Evolutionary conservation across 2,113 vertebrate species (phyloP).

Genomic region (Hassar affinis): DNA sequence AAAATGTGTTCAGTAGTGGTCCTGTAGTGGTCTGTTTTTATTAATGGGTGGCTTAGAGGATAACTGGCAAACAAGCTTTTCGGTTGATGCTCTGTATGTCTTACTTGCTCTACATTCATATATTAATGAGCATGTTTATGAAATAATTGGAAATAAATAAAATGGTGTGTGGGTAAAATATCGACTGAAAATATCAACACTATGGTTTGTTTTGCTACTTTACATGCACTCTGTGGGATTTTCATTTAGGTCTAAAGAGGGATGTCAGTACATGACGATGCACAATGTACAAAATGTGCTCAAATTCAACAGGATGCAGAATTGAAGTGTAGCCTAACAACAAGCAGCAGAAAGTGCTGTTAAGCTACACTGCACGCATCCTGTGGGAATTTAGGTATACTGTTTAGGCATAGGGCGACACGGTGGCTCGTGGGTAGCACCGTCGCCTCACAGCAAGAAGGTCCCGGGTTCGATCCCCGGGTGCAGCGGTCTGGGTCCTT

Average conservation of each 20-base stretch:
- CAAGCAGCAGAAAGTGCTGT: not conserved
- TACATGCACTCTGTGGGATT: not conserved
- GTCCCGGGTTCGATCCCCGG: no score
- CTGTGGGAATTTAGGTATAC: not conserved
- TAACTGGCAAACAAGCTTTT: not conserved
- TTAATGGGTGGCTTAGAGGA: not conserved
- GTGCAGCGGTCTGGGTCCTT: no score
- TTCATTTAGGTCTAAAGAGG: not conserved
- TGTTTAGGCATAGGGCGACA: no score
- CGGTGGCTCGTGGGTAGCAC: no score
- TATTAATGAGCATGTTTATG: not conserved
- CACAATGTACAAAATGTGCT: not conserved
- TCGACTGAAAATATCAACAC: not conserved
- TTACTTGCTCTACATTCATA: not conserved
- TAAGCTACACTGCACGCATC: not conserved
- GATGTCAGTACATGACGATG: not conserved
- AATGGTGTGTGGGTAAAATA: constrained; percentile 15
- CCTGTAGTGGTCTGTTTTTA: not conserved
- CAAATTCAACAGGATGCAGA: not conserved
- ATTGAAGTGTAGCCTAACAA: not conserved
- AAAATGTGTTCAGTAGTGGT: not conserved
- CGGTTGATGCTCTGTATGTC: not conserved
- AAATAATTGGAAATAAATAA: constrained; percentile 15
- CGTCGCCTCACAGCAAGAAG: no score
- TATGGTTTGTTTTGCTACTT: not conserved